Base-by-base conservation (phyloP, 2,888 invertebrate genomes). In the Macaria liturata region DNA sequence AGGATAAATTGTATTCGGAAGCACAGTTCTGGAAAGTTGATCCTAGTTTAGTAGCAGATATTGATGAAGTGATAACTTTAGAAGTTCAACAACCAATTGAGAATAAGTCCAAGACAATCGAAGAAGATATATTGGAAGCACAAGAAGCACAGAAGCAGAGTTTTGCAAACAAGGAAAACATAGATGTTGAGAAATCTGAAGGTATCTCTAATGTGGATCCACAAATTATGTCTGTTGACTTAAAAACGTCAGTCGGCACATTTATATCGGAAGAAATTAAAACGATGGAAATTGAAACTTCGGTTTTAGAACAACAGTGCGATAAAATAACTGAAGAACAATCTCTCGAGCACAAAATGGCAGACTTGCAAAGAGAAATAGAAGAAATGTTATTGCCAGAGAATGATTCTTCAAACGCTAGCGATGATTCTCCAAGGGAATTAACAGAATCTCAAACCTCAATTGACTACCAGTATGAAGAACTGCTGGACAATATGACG, bases 321-420 rank as follows among this genome's bases (percentile, higher is more conserved):
- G 66, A 74, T 54, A 80, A 77, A 59, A 78, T 86, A 58, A 76
- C 81, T 31, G 88, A 86, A 56, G 89, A 91, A 65, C 81, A 84
- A 59, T 89, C 89, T 1, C 80, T 91, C 52, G 91, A 91, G 71
- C 82, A 80, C 68, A 88, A 91, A 83, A 90, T 91, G 86, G 91
- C 91, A 46, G 91, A 89, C 64, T 77, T 91, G 54, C 91, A 90
- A 75, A 80, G 88, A 69, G 91, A 91, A 82, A 91, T 91, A 43
- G 91, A 92, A 65, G 91, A 91, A 79, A 86, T 91, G 86, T 67
- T 91, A 39, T 67, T 85, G 34, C 91, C 91, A 43, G 90, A 90
- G 82, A 90, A 87, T 70, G 89, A 91, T 65, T 83, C 81, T 9
- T 88, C 89, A n/a, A 67, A 76, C 56, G 67, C 67, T n/a, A 86